These are phyloP conservation scores for Lophotriccus pileatus DNA, from an alignment of 2,797 vertebrate genomes.

Conservation along the genomic window DNA sequence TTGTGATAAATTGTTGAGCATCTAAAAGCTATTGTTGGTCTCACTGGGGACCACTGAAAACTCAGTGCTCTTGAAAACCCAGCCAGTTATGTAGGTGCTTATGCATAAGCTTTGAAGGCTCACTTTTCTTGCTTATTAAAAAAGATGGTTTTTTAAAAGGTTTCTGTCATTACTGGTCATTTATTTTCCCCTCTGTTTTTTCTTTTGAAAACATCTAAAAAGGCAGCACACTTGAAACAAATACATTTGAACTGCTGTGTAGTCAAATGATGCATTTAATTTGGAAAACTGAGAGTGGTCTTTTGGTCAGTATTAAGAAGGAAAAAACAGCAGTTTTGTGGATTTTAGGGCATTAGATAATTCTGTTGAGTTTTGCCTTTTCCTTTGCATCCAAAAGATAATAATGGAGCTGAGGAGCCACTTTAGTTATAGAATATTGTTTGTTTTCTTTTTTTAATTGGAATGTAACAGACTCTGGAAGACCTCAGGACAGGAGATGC, in stretches of 20 bases:
- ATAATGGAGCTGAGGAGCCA: neutral
- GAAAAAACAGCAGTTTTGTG: neutral
- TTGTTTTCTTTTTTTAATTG: neutral
- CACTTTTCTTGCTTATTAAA: neutral
- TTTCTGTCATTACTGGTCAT: neutral
- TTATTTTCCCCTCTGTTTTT: neutral
- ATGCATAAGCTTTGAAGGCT: slow-evolving; percentile 1
- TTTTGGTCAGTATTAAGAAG: neutral
- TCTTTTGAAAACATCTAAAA: neutral
- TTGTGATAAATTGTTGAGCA: slow-evolving; percentile 56
- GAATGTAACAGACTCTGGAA: neutral
- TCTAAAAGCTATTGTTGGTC: slow-evolving; percentile 38
- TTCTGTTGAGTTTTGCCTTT: neutral
- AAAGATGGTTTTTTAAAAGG: neutral
- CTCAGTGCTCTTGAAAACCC: slow-evolving; percentile 38
- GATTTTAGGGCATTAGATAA: neutral
- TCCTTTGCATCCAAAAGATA: neutral
- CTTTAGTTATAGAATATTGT: neutral
- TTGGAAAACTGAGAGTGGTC: neutral
- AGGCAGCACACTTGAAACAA: neutral
- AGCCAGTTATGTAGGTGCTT: slow-evolving; percentile 51
- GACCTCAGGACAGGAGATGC: neutral
- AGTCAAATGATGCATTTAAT: neutral
- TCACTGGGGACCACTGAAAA: slow-evolving; percentile 44
- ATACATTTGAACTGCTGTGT: neutral